A percentile compares a stretch with the other conserved stretches of the same genome.
Evolutionary conservation across 2,888 invertebrate genomes (phyloP).

Genomic region (Drosophila lacicola): DNA sequence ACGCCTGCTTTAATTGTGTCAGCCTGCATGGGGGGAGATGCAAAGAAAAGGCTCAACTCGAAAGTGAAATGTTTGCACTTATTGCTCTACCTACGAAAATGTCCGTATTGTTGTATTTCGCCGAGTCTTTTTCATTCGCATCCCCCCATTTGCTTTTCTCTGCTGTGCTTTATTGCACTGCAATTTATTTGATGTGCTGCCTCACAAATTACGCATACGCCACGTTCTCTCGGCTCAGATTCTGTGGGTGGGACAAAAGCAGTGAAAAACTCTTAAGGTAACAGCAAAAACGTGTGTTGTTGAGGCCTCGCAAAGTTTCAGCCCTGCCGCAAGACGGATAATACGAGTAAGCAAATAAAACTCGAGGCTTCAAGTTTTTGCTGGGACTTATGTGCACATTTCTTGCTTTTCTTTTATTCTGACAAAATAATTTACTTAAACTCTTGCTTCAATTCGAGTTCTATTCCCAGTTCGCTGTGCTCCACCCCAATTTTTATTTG

Average conservation of each 20-base stretch:
- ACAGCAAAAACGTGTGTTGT: slow-evolving; percentile 14
- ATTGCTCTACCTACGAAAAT: slow-evolving; percentile 39
- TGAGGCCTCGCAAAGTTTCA: slow-evolving; percentile 38
- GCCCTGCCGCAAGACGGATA: slow-evolving; percentile 34
- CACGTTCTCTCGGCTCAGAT: slow-evolving; percentile 30
- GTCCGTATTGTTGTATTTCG: slow-evolving; percentile 31
- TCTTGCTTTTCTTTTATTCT: slow-evolving; percentile 14
- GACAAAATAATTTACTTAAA: slow-evolving; percentile 61
- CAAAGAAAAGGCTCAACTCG: slow-evolving; percentile 26
- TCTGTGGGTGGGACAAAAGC: slow-evolving; percentile 16
- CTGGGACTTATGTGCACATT: slow-evolving; percentile 5
- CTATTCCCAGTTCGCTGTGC: slow-evolving; percentile 17
- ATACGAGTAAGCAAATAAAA: slow-evolving; percentile 52
- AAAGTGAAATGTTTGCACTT: slow-evolving; percentile 65
- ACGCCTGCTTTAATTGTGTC: slow-evolving; percentile 45
- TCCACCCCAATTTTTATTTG: background rate
- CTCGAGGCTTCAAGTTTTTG: slow-evolving; percentile 9
- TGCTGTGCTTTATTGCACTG: slow-evolving; percentile 56
- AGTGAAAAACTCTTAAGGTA: slow-evolving; percentile 34
- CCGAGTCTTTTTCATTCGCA: slow-evolving; percentile 14
- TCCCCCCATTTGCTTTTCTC: background rate
- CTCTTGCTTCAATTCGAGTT: slow-evolving; percentile 43
- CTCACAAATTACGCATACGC: slow-evolving; percentile 65
- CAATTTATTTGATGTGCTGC: slow-evolving; percentile 66
- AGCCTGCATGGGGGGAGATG: slow-evolving; percentile 5